Conservation (phyloP, 2,797 vertebrate genomes). For the Diceros bicornis region DNA sequence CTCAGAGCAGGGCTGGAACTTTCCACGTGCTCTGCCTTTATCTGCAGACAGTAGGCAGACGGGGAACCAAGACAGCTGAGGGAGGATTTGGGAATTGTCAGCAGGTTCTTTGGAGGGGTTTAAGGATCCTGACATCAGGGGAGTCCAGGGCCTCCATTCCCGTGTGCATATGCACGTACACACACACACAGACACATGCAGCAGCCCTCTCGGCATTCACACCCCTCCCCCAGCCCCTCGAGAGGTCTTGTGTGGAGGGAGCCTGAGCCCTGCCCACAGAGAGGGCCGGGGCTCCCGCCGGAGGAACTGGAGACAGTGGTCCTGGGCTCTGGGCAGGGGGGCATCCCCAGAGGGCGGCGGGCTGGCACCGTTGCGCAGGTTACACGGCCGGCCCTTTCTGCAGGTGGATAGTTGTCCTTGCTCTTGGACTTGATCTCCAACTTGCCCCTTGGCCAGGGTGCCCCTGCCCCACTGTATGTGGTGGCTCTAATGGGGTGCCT, state of each 20-base stretch:
- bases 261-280: neutral
- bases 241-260: neutral
- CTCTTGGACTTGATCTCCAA: neutral
- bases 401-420: too few species aligned
- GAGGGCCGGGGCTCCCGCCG: neutral
- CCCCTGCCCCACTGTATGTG: too few species aligned
- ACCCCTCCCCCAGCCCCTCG: fast-evolving
- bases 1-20: neutral
- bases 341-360: neutral
- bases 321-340: neutral
- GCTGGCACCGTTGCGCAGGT: neutral
- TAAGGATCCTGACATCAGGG: neutral
- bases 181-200: too few species aligned
- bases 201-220: neutral
- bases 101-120: neutral
- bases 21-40: neutral
- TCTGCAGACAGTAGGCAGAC: neutral
- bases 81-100: too few species aligned
- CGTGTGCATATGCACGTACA: fast-evolving
- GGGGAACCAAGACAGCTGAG: neutral
- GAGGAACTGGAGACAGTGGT: neutral
- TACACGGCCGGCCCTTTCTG: neutral
- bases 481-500: neutral
- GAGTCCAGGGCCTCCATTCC: neutral
- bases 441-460: too few species aligned